Base-by-base conservation (phyloP, 30 jellyfish, hydroid and myxozoan genomes). In the Hydra vulgaris region DNA sequence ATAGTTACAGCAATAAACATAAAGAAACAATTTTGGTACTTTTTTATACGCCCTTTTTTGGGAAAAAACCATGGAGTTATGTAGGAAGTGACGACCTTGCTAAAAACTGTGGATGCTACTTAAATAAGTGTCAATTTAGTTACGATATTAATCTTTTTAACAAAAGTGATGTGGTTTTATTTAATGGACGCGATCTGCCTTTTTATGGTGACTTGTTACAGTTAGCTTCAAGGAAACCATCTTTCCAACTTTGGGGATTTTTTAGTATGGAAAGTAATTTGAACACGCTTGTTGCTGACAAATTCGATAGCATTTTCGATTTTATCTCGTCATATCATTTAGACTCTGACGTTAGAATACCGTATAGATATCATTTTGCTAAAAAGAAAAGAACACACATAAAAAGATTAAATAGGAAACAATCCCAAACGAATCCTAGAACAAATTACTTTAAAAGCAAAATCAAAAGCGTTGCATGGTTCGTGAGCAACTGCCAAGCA, bases 31-130 rank as follows among this genome's bases (percentile, higher is more conserved):
- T 40, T 40, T 40, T 12, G 5, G 26, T 75, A 8, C 25, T 75
- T 12, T 78, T 78, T 61, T 78, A 78, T 82, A 78, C 85, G 20
- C 18, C 78, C 0, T 78, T 78, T 25, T 78, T 78, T 78, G 85
- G 85, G 7, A 66, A 20, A 0, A 78, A 66, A 74, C 85, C 85
- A 78, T 78, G 85, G 85, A 54, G 54, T 3, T 53, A 27, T 61
- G 78, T 15, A 16, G 23, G 54, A 8, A 26, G 81, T 19, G 17
- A 73, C 52, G 81, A 73, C 23, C 52, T 22, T 0, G 18, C 55
- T 21, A 24, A 21, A 22, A 23, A 23, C 12, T 73, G 81, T 20
- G 1, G 75, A 19, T 73, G 81, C 66, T 12, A 23, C 8, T 16
- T 73, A 22, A 8, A 16, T 0, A 26, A 27, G 17, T 73, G 55